Evolutionary conservation across 2,888 invertebrate species (phyloP), one percentile per base, ranked within the genome.

Genomic region (Belgica antarctica): DNA sequence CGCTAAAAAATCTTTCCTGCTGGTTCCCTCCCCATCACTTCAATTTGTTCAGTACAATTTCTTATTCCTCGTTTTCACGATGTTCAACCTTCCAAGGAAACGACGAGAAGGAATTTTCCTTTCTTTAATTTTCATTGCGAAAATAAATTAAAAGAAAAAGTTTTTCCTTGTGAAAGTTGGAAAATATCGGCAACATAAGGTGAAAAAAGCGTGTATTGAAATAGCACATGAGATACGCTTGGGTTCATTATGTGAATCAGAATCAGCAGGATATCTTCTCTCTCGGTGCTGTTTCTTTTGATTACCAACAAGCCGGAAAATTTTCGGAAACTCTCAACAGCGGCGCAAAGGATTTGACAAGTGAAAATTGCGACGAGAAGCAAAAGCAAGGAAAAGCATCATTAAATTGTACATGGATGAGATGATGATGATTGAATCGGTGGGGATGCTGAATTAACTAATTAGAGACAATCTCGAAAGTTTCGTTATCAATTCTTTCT

Each of bases 391-490:
- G 63, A 63, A 36, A 36, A 36, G 22, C 34, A 24, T 63, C 63
- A 63, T 63, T 63, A 63, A 63, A 63, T 63, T 19, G 36, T 36
- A 36, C 41, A 31, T 41, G 63, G 63, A 63, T 63, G 63, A 31
- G 28, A 17, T 24, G 19, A 31, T 27, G 62, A 28, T 27, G 57
- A 57, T 2, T 4, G 22, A 57, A 36, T n/a, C 1, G 12, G 12
- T 36, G 36, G 3, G 1, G 3, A 36, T n/a, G 15, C 15, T 36
- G 12, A 41, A 41, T 41, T 15, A 41, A 15, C 41, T 41, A 41
- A 41, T 41, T 41, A 41, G 41, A 41, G n/a, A 41, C 41, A 41
- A 41, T 41, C n/a, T n/a, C 41, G 41, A 41, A 41, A 41, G n/a
- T n/a, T n/a, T n/a, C n/a, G n/a, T n/a, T n/a, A n/a, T 41, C 41